A percentile compares a stretch with the other conserved stretches of the same genome.
Evolutionary conservation across 2,888 invertebrate genomes (phyloP).

Genomic region (Rhopalosiphum nymphaeae): DNA sequence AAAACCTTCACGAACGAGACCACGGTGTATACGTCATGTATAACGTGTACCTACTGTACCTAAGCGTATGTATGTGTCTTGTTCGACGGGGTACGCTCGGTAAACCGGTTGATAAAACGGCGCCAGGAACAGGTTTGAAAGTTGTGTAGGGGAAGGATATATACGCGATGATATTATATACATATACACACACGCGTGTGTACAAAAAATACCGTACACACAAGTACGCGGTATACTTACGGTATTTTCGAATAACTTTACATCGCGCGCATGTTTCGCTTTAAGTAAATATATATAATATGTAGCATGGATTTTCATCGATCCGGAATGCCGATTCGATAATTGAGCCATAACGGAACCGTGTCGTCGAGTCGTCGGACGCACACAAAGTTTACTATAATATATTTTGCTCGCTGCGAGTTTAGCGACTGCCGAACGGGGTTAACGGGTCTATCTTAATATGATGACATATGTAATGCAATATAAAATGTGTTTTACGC

Average conservation of each 20-base stretch:
- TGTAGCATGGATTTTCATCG: neutral
- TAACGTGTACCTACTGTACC: neutral
- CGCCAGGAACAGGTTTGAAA: neutral
- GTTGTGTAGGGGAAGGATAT: neutral
- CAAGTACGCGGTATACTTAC: constrained; percentile 16
- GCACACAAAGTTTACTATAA: neutral
- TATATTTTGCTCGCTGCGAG: neutral
- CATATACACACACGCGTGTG: neutral
- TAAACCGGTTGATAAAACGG: constrained; percentile 8
- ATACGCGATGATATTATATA: neutral
- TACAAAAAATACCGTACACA: neutral
- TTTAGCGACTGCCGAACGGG: neutral
- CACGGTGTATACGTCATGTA: constrained; percentile 1
- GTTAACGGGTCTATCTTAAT: neutral
- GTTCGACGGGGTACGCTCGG: neutral
- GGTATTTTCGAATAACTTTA: constrained; percentile 57
- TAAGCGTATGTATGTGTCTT: neutral
- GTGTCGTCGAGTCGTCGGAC: neutral
- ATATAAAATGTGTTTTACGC: neutral
- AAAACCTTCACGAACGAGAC: neutral
- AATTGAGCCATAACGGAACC: constrained; percentile 50
- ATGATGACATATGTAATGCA: neutral
- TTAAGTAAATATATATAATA: neutral
- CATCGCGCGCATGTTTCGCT: neutral
- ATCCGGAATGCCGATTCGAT: constrained; percentile 54